phyloP scores from a whole-genome alignment of 2,797 vertebrate genomes.

The Scleropages formosus region DNA sequence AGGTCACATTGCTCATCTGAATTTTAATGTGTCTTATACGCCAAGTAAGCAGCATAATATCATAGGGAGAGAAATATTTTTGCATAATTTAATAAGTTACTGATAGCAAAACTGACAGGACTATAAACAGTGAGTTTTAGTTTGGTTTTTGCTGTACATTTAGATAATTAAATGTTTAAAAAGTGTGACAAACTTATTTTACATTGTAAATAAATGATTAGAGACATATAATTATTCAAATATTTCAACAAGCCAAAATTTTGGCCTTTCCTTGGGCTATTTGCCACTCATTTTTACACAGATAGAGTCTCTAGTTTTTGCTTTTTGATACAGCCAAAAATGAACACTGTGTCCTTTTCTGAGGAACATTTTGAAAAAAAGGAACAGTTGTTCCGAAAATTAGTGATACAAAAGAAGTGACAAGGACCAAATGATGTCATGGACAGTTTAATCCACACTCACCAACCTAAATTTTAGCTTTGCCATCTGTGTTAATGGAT shows the following conservation, averaged over 20 bases:
- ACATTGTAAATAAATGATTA: neutral
- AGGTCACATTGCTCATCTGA: neutral
- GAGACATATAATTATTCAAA: neutral
- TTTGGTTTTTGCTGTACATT: neutral
- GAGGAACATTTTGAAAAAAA: neutral
- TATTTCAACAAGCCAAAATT: neutral
- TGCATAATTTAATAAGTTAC: neutral
- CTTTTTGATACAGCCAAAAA: neutral
- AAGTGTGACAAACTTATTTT: neutral
- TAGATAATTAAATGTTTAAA: neutral
- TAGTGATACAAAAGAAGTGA: too few relatives aligned
- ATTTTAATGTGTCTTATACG: too few relatives aligned
- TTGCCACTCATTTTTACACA: too few relatives aligned
- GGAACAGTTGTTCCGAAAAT: too few relatives aligned
- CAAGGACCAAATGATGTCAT: too few relatives aligned
- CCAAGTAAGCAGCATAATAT: neutral
- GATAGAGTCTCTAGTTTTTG: too few relatives aligned
- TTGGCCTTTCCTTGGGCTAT: too few relatives aligned
- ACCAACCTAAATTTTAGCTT: too few relatives aligned
- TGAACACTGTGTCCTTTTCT: neutral
- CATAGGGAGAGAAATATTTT: neutral
- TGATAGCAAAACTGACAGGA: neutral
- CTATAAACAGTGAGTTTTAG: neutral
- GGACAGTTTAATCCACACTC: too few relatives aligned
- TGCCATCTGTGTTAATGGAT: too few relatives aligned